Percentiles rank a stretch among this genome's conserved stretches.
These are phyloP conservation scores for Ibycter americanus DNA, from an alignment of 2,797 vertebrate species.

Conservation along the genomic window DNA sequence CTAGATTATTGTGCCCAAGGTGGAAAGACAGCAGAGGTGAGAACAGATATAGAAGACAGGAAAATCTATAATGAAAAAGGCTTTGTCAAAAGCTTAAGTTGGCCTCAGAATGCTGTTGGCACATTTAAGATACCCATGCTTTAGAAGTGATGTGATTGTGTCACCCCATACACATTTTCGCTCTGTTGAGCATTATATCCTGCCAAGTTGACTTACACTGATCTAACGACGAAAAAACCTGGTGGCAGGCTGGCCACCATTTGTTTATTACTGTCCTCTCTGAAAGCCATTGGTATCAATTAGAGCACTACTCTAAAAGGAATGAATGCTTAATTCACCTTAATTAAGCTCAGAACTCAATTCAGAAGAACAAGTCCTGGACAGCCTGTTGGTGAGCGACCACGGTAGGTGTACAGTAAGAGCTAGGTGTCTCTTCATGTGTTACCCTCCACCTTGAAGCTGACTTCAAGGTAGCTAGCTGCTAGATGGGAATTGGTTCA, in stretches of 20 bases:
- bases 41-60: neutral
- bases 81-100: neutral
- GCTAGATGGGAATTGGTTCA: neutral
- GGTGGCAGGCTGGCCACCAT: neutral
- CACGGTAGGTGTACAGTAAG: neutral
- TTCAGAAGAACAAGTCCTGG: neutral
- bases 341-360: neutral
- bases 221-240: neutral
- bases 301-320: neutral
- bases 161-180: neutral
- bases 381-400: neutral
- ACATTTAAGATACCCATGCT: neutral
- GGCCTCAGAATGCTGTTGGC: neutral
- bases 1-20: neutral
- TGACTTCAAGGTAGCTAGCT: neutral
- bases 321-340: neutral
- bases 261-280: neutral
- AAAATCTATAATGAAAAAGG: neutral
- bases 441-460: neutral
- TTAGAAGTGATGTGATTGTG: neutral
- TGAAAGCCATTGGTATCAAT: neutral
- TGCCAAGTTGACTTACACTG: neutral
- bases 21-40: neutral
- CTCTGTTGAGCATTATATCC: neutral
- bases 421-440: neutral